These are phyloP conservation scores for Sebastes alutus DNA, from an alignment of 2,797 vertebrate species.

Conservation along the genomic window DNA sequence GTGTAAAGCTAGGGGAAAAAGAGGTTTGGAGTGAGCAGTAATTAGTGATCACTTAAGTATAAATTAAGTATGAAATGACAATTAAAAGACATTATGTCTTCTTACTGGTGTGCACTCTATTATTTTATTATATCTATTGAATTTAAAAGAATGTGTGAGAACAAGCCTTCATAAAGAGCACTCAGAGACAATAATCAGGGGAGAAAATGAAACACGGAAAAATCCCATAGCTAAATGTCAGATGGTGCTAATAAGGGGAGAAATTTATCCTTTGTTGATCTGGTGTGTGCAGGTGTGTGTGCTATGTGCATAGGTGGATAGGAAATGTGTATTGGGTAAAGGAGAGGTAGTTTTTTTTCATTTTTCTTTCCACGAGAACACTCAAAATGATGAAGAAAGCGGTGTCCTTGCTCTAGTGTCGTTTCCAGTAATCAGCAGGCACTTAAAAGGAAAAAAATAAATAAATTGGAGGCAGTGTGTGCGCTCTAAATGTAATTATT, in stretches of 20 bases:
- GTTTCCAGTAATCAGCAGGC: not conserved
- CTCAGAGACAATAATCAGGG: conserved; percentile 40
- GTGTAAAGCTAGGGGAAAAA: not conserved
- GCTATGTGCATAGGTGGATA: not conserved
- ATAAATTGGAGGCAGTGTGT: not conserved
- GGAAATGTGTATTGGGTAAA: not conserved
- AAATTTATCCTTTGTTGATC: conserved; percentile 52
- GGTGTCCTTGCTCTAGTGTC: conserved; percentile 10
- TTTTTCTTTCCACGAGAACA: conserved; percentile 13
- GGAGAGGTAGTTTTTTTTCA: conserved; percentile 2
- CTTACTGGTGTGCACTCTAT: conserved; percentile 2
- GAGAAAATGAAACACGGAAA: conserved; percentile 42
- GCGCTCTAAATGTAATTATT: not conserved
- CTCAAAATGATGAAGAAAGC: not conserved
- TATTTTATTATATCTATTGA: conserved; percentile 9
- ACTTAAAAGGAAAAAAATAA: conserved; percentile 3
- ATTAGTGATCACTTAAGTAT: not conserved
- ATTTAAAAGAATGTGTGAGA: conserved; percentile 30
- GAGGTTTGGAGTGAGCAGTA: not conserved
- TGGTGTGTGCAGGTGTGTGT: conserved; percentile 5
- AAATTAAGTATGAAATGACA: conserved; percentile 3
- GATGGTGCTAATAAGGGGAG: conserved; percentile 57
- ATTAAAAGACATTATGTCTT: not conserved
- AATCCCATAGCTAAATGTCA: conserved; percentile 73
- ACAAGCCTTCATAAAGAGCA: conserved; percentile 41